phyloP scores from a whole-genome alignment of 2,888 invertebrate species.

The Andrena minutula region DNA sequence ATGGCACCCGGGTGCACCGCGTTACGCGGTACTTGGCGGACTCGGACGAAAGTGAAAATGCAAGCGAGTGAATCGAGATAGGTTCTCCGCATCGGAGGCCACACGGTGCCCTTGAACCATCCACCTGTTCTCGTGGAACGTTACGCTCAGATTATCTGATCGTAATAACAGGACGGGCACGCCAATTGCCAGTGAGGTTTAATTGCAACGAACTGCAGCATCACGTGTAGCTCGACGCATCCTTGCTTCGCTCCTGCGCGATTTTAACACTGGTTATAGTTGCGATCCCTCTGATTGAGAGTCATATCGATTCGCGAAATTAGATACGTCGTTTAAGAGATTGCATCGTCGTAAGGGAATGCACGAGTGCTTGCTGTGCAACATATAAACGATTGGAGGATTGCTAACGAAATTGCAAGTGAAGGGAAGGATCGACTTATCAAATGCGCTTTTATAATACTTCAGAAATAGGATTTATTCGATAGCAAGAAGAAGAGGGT shows the following conservation, averaged over 20 bases:
- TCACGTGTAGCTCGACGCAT: slow-evolving; percentile 38
- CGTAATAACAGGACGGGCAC: slow-evolving; percentile 70
- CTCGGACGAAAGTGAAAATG: slow-evolving; percentile 55
- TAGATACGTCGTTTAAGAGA: slow-evolving; percentile 3
- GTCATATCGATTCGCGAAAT: slow-evolving; percentile 24
- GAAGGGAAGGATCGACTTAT: neutral
- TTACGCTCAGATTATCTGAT: slow-evolving; percentile 72
- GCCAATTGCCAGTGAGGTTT: slow-evolving; percentile 67
- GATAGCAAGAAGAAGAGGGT: neutral
- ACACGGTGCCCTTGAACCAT: slow-evolving; percentile 68
- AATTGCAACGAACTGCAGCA: slow-evolving; percentile 67
- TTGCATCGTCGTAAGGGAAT: slow-evolving; percentile 16
- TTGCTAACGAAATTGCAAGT: neutral
- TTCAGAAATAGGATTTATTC: neutral
- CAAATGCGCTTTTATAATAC: neutral
- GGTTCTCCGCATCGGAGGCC: slow-evolving; percentile 49
- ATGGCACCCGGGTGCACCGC: neutral
- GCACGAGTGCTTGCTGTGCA: neutral
- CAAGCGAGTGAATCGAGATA: slow-evolving; percentile 21
- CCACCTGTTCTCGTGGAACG: slow-evolving; percentile 69
- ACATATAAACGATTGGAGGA: neutral
- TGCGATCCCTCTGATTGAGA: slow-evolving; percentile 7
- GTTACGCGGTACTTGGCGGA: neutral
- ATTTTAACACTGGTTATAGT: slow-evolving; percentile 52
- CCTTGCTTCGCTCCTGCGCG: slow-evolving; percentile 11